phyloP scores from a whole-genome alignment of 2,888 invertebrate species.

The Eupithecia insigniata region DNA sequence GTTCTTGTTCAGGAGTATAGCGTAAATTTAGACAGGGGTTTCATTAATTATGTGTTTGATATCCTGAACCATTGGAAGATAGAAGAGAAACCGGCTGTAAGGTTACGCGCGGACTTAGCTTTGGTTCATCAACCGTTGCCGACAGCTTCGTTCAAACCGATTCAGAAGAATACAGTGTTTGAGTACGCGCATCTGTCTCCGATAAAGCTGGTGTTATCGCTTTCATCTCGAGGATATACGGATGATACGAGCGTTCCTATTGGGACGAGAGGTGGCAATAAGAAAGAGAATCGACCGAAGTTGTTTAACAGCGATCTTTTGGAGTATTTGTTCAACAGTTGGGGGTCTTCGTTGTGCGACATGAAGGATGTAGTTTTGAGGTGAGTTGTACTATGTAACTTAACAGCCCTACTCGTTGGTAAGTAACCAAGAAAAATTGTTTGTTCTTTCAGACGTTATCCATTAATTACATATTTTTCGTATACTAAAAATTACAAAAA shows the following conservation, averaged over 20 bases:
- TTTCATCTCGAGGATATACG: slow-evolving; percentile 79
- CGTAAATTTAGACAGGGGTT: slow-evolving; percentile 88
- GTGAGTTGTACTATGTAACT: slow-evolving; percentile 60
- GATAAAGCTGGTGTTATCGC: slow-evolving; percentile 85
- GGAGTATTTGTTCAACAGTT: slow-evolving; percentile 86
- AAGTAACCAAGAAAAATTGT: too few species aligned
- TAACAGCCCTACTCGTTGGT: background rate
- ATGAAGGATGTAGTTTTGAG: slow-evolving; percentile 86
- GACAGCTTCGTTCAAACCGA: slow-evolving; percentile 73
- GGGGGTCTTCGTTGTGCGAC: slow-evolving; percentile 86
- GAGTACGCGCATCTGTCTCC: slow-evolving; percentile 86
- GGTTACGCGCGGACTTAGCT: slow-evolving; percentile 83
- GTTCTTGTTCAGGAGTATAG: slow-evolving; percentile 87
- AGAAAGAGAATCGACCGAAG: slow-evolving; percentile 78
- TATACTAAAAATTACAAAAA: too few species aligned
- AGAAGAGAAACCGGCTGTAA: slow-evolving; percentile 84
- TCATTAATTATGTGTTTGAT: slow-evolving; percentile 86
- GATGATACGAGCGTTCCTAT: slow-evolving; percentile 65
- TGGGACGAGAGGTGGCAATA: slow-evolving; percentile 61
- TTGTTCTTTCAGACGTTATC: too few species aligned
- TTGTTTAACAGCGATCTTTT: slow-evolving; percentile 84
- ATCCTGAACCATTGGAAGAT: slow-evolving; percentile 85
- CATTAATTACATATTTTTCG: too few species aligned
- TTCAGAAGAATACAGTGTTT: slow-evolving; percentile 75
- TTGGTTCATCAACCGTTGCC: slow-evolving; percentile 85